A percentile compares a stretch with the other conserved stretches of the same genome.
These are phyloP conservation scores for Drosophila peninsularis DNA, from an alignment of 2,888 invertebrate genomes.

Conservation along the genomic window DNA sequence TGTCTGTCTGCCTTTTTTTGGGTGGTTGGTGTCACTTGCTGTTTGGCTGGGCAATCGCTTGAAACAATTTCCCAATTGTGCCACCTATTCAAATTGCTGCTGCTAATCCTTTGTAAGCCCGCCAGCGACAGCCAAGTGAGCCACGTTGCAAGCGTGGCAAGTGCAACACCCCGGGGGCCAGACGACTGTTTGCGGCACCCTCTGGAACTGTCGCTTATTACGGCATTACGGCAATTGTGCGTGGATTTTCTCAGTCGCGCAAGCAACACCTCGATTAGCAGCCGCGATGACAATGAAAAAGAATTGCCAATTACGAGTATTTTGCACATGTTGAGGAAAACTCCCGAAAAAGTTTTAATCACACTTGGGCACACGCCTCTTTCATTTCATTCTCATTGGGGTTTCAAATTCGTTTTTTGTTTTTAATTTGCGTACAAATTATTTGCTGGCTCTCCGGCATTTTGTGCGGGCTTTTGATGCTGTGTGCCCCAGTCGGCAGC, in stretches of 20 bases:
- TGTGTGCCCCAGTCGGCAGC: constrained; percentile 37
- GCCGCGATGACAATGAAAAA: constrained; percentile 43
- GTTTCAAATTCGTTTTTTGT: constrained; percentile 44
- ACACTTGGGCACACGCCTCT: constrained; percentile 72
- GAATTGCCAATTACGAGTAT: constrained; percentile 58
- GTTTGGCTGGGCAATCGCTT: constrained; percentile 46
- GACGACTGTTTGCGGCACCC: constrained; percentile 8
- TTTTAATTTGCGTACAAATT: constrained; percentile 79
- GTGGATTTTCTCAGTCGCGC: constrained; percentile 46
- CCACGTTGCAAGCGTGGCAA: constrained; percentile 54
- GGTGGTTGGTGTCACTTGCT: constrained; percentile 58
- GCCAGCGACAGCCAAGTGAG: constrained; percentile 54
- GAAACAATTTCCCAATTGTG: constrained; percentile 75
- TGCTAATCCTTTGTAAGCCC: constrained; percentile 77
- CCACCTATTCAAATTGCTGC: constrained; percentile 72
- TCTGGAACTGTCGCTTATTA: constrained; percentile 70
- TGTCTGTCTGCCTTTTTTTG: constrained; percentile 11
- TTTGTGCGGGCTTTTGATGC: constrained; percentile 54
- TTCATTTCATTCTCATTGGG: constrained; percentile 68
- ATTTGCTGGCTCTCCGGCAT: constrained; percentile 55
- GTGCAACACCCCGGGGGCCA: constrained; percentile 38
- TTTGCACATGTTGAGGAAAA: constrained; percentile 41
- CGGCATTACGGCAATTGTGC: constrained; percentile 76
- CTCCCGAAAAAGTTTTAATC: constrained; percentile 72
- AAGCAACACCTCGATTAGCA: constrained; percentile 60